Evolutionary conservation across 2,113 vertebrate genomes (phyloP).

Genomic region (Podilymbus podiceps): DNA sequence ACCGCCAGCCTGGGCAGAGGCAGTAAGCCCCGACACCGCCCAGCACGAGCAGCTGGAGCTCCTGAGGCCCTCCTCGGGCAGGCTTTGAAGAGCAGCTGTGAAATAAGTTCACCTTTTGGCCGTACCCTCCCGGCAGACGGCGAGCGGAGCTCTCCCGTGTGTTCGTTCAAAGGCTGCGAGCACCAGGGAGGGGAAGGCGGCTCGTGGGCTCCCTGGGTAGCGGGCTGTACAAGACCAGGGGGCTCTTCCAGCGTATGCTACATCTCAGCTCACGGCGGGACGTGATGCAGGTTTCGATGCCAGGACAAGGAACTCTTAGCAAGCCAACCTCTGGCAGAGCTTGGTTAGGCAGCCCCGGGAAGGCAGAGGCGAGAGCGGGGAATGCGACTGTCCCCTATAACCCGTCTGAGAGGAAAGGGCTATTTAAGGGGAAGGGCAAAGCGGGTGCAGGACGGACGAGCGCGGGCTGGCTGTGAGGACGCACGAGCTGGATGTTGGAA

Average conservation of each 20-base stretch:
- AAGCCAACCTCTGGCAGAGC: neutral
- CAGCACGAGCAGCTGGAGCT: fast-evolving
- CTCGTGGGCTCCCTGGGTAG: neutral
- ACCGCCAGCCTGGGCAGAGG: neutral
- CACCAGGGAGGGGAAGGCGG: neutral
- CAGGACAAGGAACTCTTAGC: neutral
- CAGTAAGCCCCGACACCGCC: neutral
- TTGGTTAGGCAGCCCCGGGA: neutral
- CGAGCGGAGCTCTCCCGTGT: neutral
- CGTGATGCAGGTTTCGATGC: neutral
- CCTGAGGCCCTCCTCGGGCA: fast-evolving
- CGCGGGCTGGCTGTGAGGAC: neutral
- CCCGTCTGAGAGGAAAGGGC: neutral
- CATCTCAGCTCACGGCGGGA: neutral
- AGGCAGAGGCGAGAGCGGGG: neutral
- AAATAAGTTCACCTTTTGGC: neutral
- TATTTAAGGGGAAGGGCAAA: neutral
- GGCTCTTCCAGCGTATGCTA: neutral
- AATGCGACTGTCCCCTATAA: neutral
- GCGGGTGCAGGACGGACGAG: fast-evolving
- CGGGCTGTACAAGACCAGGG: neutral
- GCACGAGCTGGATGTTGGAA: fast-evolving
- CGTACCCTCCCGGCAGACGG: fast-evolving
- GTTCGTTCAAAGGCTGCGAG: neutral
- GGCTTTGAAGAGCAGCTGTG: neutral